Evolutionary conservation across 1,140 invertebrate genomes (phyloP), one percentile per base, ranked within the genome.

Genomic region (Pseudomyrmex sp.): DNA sequence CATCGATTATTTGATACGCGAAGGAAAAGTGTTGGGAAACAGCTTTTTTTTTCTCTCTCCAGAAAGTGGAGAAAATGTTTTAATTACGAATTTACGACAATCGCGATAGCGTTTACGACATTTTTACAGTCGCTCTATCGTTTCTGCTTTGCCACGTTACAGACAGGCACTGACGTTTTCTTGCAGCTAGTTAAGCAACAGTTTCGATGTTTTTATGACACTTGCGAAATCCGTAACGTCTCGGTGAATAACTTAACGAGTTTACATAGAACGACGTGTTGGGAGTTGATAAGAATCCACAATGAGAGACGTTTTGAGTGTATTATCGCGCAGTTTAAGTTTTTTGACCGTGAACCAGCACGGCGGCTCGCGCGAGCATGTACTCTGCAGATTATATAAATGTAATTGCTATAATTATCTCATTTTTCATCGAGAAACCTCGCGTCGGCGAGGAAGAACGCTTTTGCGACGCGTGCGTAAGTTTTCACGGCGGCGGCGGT

Each of bases 321-420:
- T 35, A 35, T 35, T 35, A 35, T 35, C 35, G 35, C 35, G 4
- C 35, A 1, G 35, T 35, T 35, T 35, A 35, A 35, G 35, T 35
- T 35, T 35, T 35, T 35, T 35, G 18, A 26, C 2, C 20, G 15
- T 10, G 23, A 69, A 26, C 10, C 8, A 52, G 9, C 20, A 69
- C 2, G 9, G 5, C 20, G 44, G 46, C 18, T 15, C 5, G 52
- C 26, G 18, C n/a, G 13, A 44, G 15, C 18, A 3, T 58, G 44
- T 69, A 58, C 52, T n/a, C 52, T n/a, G 13, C 7, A 69, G 54
- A 68, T 77, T 77, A 66, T 77, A 77, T 56, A 54, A 56, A 68
- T 56, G 13, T 56, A 68, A 79, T 76, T 79, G 20, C 54, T 79
- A 48, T 50, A 26, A 70, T 70, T 79, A 70, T 69, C 52, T 69